phyloP scores from a whole-genome alignment of 1,140 invertebrate genomes.

The Trissolcus basalis region DNA sequence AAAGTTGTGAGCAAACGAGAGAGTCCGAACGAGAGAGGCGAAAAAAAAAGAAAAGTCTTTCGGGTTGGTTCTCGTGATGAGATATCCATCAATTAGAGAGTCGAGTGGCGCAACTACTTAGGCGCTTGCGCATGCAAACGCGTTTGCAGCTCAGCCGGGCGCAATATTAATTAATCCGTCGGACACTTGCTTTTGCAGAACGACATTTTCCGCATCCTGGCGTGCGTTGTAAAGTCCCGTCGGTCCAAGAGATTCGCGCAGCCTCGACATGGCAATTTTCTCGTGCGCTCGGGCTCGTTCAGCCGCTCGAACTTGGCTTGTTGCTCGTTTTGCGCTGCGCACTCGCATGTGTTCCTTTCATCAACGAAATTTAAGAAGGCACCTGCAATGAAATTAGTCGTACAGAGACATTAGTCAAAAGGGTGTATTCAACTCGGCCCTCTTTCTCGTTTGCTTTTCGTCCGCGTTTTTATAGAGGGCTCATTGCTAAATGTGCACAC shows the following conservation, averaged over 20 bases:
- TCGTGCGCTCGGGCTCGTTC: constrained; percentile 38
- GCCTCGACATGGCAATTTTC: constrained; percentile 47
- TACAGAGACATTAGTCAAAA: constrained; percentile 33
- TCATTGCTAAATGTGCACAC: constrained; percentile 5
- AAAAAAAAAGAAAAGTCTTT: neutral
- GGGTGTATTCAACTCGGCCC: constrained; percentile 5
- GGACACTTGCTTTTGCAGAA: constrained; percentile 61
- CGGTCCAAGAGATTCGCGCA: constrained; percentile 62
- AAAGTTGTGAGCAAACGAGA: neutral
- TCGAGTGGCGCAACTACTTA: constrained; percentile 32
- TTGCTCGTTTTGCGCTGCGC: constrained; percentile 14
- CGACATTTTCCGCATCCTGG: constrained; percentile 63
- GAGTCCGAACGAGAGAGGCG: too few species aligned
- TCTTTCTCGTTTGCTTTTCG: neutral
- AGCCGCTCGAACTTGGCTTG: constrained; percentile 56
- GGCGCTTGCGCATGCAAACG: constrained; percentile 33
- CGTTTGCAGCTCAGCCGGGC: constrained; percentile 38
- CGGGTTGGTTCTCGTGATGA: neutral
- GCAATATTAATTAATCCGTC: constrained; percentile 49
- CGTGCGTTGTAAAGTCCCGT: constrained; percentile 60
- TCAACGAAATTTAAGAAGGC: constrained; percentile 63
- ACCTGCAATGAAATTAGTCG: constrained; percentile 55
- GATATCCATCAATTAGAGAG: constrained; percentile 33
- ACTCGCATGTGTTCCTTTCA: constrained; percentile 52
- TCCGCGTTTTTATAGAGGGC: neutral